Conservation (phyloP, 2,888 invertebrate species). For the Antheraea assamensis region DNA sequence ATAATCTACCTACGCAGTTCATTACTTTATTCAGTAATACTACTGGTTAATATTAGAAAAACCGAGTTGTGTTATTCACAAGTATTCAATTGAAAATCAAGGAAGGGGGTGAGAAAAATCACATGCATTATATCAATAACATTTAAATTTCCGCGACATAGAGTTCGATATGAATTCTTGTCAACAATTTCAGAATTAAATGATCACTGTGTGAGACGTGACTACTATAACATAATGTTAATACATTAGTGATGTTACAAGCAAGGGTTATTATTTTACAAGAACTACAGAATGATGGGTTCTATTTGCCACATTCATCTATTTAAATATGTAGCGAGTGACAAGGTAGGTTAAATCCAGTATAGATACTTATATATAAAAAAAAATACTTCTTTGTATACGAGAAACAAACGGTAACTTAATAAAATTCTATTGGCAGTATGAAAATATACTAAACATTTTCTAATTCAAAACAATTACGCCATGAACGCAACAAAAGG, state of each 20-base stretch:
- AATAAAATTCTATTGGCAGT: constrained; percentile 71
- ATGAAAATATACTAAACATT: constrained; percentile 54
- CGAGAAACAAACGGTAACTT: constrained; percentile 72
- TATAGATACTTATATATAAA: constrained; percentile 51
- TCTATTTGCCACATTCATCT: constrained; percentile 45
- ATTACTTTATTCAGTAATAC: constrained; percentile 58
- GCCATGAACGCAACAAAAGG: constrained; percentile 57
- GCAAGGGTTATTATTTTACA: constrained; percentile 79
- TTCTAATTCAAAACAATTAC: constrained; percentile 55
- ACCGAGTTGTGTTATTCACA: constrained; percentile 66
- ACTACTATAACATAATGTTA: constrained; percentile 62
- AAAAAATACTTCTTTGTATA: constrained; percentile 69
- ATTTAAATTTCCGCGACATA: constrained; percentile 33
- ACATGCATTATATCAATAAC: constrained; percentile 63
- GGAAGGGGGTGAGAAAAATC: constrained; percentile 41
- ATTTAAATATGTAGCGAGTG: constrained; percentile 41
- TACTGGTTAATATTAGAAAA: constrained; percentile 59
- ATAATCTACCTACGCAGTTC: constrained; percentile 52
- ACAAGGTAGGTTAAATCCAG: constrained; percentile 50
- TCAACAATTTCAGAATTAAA: constrained; percentile 23
- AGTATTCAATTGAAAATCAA: constrained; percentile 49
- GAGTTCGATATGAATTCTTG: constrained; percentile 18
- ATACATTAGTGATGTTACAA: constrained; percentile 81
- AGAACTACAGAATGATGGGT: constrained; percentile 57
- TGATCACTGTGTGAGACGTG: constrained; percentile 41